A percentile compares a stretch with the other conserved stretches of the same genome.
phyloP scores from a whole-genome alignment of 2,888 invertebrate species.

The Leptinotarsa peninsularis region DNA sequence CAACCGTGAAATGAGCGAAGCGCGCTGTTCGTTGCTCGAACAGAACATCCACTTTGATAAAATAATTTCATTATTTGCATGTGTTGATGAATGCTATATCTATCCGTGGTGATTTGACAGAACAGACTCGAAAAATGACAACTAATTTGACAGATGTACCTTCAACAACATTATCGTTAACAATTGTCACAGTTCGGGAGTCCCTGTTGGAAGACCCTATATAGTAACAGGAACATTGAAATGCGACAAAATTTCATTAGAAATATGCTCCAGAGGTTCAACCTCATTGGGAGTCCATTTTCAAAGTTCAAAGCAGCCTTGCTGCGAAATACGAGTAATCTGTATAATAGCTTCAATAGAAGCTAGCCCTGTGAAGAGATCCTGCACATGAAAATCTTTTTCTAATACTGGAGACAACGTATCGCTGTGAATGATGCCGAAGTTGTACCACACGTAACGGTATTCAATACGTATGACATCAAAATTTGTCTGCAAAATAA shows the following conservation, averaged over 20 bases:
- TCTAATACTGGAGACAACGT: not conserved
- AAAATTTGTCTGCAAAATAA: not conserved
- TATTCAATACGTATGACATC: not conserved
- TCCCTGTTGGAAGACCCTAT: too few relatives aligned
- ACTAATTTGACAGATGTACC: too few relatives aligned
- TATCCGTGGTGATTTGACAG: too few relatives aligned
- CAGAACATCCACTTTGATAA: too few relatives aligned
- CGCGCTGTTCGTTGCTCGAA: too few relatives aligned
- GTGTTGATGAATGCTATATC: too few relatives aligned
- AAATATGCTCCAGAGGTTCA: not conserved
- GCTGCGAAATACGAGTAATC: slow-evolving; percentile 20
- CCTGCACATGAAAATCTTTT: slow-evolving; percentile 21
- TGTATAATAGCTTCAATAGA: slow-evolving; percentile 6
- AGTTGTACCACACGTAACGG: not conserved
- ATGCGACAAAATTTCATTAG: not conserved
- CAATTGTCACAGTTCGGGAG: too few relatives aligned
- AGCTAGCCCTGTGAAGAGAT: slow-evolving; percentile 11
- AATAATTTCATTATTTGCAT: too few relatives aligned
- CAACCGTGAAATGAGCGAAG: too few relatives aligned
- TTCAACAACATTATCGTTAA: too few relatives aligned
- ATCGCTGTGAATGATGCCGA: not conserved
- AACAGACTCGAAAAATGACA: too few relatives aligned
- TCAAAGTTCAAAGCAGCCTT: slow-evolving; percentile 24
- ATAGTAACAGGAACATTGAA: not conserved
- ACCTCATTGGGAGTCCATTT: not conserved